These are phyloP conservation scores for Clarias batrachus DNA, from an alignment of 2,113 vertebrate genomes.

Conservation along the genomic window DNA sequence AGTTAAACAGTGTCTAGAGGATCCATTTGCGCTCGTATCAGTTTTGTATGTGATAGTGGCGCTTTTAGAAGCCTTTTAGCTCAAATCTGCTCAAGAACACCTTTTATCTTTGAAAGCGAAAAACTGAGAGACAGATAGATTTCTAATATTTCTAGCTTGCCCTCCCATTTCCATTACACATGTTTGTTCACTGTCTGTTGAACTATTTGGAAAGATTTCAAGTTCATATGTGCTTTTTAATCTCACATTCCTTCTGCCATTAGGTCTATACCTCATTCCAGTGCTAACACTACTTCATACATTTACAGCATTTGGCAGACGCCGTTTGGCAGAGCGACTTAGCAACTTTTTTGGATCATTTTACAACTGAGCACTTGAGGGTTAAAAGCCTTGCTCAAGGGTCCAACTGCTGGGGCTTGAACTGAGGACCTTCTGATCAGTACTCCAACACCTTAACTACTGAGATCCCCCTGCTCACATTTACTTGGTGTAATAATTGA, in stretches of 20 bases:
- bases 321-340: too few species aligned
- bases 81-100: background rate
- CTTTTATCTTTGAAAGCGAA: background rate
- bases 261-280: background rate
- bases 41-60: background rate
- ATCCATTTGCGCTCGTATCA: conserved; percentile 12
- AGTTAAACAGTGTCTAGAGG: conserved; percentile 33
- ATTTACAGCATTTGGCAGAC: background rate
- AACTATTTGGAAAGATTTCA: background rate
- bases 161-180: background rate
- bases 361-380: too few species aligned
- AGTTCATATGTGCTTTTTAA: background rate
- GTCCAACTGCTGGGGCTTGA: too few species aligned
- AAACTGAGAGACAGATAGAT: background rate
- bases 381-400: too few species aligned
- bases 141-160: background rate
- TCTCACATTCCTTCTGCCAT: background rate
- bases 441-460: too few species aligned
- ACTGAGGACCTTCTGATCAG: too few species aligned
- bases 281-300: background rate
- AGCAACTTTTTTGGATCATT: too few species aligned
- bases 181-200: background rate
- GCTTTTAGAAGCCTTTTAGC: background rate
- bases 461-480: too few species aligned
- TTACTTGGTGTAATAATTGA: background rate